phyloP scores from a whole-genome alignment of 2,113 vertebrate genomes.

The Charadrius vociferus region DNA sequence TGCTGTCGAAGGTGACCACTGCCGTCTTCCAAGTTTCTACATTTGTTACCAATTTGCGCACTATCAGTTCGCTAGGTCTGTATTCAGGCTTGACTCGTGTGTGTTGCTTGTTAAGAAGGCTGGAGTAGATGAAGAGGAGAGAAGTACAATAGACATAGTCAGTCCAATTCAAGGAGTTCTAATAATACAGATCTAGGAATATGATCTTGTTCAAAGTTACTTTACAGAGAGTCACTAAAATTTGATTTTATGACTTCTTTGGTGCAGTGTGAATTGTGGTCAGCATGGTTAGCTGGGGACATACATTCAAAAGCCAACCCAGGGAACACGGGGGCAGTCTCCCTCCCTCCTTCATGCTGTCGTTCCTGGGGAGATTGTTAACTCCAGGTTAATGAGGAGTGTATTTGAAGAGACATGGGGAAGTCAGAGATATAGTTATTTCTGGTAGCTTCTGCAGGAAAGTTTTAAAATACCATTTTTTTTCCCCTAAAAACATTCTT shows the following conservation, averaged over 20 bases:
- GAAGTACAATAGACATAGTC: neutral
- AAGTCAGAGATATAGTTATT: neutral
- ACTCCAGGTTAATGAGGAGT: neutral
- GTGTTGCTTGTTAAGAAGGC: neutral
- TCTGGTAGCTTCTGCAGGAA: neutral
- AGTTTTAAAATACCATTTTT: neutral
- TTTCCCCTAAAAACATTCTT: neutral
- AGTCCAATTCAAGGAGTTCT: neutral
- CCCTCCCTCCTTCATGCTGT: neutral
- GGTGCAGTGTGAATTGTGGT: neutral
- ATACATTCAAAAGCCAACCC: neutral
- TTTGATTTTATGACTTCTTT: neutral
- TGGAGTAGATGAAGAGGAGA: neutral
- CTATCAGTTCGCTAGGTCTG: neutral
- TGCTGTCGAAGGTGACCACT: neutral
- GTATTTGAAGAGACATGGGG: neutral
- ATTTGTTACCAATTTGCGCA: neutral
- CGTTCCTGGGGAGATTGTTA: neutral
- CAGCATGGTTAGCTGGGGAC: neutral
- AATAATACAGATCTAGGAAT: neutral
- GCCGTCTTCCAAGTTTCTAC: fast-evolving
- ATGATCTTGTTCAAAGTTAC: neutral
- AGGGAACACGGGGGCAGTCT: fast-evolving
- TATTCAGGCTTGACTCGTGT: neutral
- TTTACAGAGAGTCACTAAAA: neutral